These are phyloP conservation scores for Macropodus opercularis DNA, from an alignment of 2,797 vertebrate genomes.

Conservation along the genomic window DNA sequence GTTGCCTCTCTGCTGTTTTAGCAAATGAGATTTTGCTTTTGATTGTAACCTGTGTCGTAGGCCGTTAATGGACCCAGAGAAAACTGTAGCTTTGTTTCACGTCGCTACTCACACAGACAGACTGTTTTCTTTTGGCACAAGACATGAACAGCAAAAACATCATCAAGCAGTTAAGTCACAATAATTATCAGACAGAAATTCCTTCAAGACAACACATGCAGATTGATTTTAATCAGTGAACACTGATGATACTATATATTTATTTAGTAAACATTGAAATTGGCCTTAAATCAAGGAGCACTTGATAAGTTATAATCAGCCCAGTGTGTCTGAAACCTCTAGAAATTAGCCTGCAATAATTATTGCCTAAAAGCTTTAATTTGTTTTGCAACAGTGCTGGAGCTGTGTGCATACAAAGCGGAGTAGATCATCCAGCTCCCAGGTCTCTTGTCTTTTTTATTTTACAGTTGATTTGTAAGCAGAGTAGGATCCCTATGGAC, in stretches of 20 bases:
- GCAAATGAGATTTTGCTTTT: no score
- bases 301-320: constrained; percentile 83
- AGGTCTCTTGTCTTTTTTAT: constrained; percentile 43
- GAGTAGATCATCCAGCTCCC: constrained; percentile 79
- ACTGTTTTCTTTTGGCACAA: no score
- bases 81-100: no score
- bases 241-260: constrained; percentile 52
- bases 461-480: constrained; percentile 56
- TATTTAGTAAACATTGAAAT: constrained; percentile 66
- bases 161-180: constrained; percentile 13
- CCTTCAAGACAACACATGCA: constrained; percentile 27
- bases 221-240: constrained; percentile 59
- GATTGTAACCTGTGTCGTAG: no score
- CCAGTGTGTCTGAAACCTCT: constrained; percentile 82
- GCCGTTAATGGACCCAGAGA: no score
- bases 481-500: constrained; percentile 54
- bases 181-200: constrained; percentile 27
- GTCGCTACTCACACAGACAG: no score
- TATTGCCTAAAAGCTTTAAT: constrained; percentile 87
- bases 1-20: no score
- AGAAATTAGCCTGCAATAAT: constrained; percentile 85
- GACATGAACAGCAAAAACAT: constrained; percentile 1
- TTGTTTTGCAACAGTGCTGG: constrained; percentile 86
- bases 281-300: constrained; percentile 80
- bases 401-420: constrained; percentile 73